Conservation (phyloP, 2,113 vertebrate genomes). For the Onychostoma macrolepis region DNA sequence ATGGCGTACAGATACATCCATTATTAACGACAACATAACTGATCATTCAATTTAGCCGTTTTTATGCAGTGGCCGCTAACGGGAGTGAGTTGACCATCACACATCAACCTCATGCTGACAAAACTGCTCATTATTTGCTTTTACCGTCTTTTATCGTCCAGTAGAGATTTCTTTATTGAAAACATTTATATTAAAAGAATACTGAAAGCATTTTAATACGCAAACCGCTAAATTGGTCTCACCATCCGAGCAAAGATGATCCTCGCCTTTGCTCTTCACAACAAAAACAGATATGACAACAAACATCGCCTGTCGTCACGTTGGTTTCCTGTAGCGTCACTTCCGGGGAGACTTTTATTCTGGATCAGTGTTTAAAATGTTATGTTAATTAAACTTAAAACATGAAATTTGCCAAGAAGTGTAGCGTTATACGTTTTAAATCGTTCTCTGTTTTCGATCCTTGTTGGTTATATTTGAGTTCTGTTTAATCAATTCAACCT, state of each 20-base stretch:
- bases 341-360: constrained; percentile 56
- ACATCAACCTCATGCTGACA: constrained; percentile 1
- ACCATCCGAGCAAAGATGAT: constrained; percentile 13
- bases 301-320: constrained; percentile 65
- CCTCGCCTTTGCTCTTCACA: constrained; percentile 70
- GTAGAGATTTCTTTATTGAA: not conserved
- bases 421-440: not conserved
- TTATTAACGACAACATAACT: not conserved
- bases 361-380: not conserved
- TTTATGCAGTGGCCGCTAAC: not conserved
- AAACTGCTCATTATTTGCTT: not conserved
- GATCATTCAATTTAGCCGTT: not conserved
- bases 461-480: not conserved
- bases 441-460: not conserved
- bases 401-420: not conserved
- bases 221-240: not conserved
- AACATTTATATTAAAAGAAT: not conserved
- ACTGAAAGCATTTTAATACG: not conserved
- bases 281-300: constrained; percentile 78
- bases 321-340: constrained; percentile 34
- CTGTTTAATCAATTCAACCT: not conserved
- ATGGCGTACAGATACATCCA: not conserved
- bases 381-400: not conserved
- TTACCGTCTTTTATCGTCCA: not conserved
- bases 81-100: not conserved